Base-by-base conservation (phyloP, 2,113 vertebrate genomes). In the Chaenogobius annularis region DNA sequence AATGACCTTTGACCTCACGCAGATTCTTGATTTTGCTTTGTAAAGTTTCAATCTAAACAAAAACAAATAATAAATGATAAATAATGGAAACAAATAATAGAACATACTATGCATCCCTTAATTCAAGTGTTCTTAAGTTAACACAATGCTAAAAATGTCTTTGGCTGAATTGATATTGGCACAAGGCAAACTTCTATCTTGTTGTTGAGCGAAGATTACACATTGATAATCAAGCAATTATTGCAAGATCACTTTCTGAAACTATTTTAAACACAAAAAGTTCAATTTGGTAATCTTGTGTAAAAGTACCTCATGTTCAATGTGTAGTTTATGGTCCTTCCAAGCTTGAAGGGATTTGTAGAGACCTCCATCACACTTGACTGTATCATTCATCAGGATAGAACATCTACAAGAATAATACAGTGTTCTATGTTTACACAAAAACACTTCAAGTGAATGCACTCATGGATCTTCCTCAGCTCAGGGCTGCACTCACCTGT, bases 11-110 rank as follows among this genome's bases (percentile, higher is more conserved):
- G 66, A 99, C 96, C 81, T 98, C 97, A 68, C 96, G 92, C 69
- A 99, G 91, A 89, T 98, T 97, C 90, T 98, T 98, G 63, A 99
- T 98, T 93, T 98, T 98, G 67, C 95, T 97, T 90, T 99, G 97
- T 79, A 99, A 91, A 0, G 96, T 98, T 93, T 99, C 96, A 26
- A 99, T 99, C 97, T 98, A 58, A 56, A 40, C 66, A 69, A 50
- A 78, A 14, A n/a, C n/a, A n/a, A n/a, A n/a, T n/a, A n/a, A n/a
- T n/a, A n/a, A n/a, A n/a, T n/a, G n/a, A n/a, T n/a, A n/a, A n/a
- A n/a, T n/a, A n/a, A 14, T 0, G 9, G 26, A 15, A 70, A 74
- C 10, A 79, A 65, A 31, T 67, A 52, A 72, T 10, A 58, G 22
- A 22, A 75, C 35, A 78, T 6, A 50, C 17, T 50, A 50, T 17